These are phyloP conservation scores for Diglossa brunneiventris DNA, from an alignment of 2,113 vertebrate genomes.

Conservation along the genomic window DNA sequence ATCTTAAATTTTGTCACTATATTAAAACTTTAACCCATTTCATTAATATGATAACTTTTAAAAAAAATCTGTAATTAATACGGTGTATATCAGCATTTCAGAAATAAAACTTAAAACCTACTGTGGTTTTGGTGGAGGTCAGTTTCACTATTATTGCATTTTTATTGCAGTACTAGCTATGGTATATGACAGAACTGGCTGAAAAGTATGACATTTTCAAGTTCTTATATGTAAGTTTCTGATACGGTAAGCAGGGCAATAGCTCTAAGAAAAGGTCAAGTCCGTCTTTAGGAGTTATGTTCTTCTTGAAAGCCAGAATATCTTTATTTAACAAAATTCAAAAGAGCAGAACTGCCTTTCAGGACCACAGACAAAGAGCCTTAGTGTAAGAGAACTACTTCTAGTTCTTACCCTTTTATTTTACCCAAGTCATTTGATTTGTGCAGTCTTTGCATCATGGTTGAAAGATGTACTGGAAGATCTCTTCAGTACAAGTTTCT, in stretches of 20 bases:
- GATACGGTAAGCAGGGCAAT: background rate
- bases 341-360: background rate
- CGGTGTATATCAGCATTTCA: conserved; percentile 74
- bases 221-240: background rate
- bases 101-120: conserved; percentile 69
- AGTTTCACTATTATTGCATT: background rate
- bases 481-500: background rate
- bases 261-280: background rate
- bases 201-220: background rate
- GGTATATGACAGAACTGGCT: background rate
- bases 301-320: background rate
- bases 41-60: conserved; percentile 77
- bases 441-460: background rate
- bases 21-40: conserved; percentile 59
- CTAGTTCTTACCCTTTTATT: background rate
- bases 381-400: background rate
- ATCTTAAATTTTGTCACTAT: conserved; percentile 48
- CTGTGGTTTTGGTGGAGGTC: conserved; percentile 1
- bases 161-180: background rate
- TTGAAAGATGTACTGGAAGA: background rate
- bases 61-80: conserved; percentile 69
- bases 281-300: background rate
- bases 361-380: background rate
- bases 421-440: background rate
- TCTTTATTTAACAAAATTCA: background rate